phyloP scores from a whole-genome alignment of 2,888 invertebrate genomes.

The Acronicta psi region DNA sequence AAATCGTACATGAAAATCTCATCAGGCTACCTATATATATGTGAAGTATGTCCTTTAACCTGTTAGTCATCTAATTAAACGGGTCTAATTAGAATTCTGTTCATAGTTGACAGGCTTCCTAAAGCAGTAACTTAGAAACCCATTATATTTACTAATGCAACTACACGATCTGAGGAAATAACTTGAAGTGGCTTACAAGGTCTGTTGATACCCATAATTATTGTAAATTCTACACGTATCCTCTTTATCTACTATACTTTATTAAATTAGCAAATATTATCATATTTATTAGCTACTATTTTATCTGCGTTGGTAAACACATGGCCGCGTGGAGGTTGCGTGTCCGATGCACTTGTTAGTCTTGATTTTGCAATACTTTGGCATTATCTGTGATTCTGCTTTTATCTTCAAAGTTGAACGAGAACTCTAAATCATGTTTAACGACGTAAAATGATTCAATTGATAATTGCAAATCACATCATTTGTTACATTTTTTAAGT shows the following conservation, averaged over 20 bases:
- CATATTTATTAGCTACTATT: constrained; percentile 35
- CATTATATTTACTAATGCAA: background rate
- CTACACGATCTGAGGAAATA: constrained; percentile 25
- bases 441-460: constrained; percentile 29
- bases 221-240: constrained; percentile 26
- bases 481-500: constrained; percentile 12
- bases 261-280: constrained; percentile 45
- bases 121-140: background rate
- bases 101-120: background rate
- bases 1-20: too few relatives aligned
- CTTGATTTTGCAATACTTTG: constrained; percentile 26
- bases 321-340: constrained; percentile 34
- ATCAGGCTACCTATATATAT: too few relatives aligned
- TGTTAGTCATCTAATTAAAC: background rate
- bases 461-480: constrained; percentile 17
- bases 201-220: constrained; percentile 15
- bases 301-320: constrained; percentile 26
- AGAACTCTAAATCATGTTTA: constrained; percentile 21
- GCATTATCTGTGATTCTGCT: constrained; percentile 41
- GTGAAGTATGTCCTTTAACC: background rate
- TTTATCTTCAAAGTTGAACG: constrained; percentile 23
- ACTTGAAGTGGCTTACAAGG: constrained; percentile 35
- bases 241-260: constrained; percentile 27
- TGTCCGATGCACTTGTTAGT: constrained; percentile 51
- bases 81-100: background rate